Conservation (phyloP, 2,113 vertebrate genomes). For the Cyprinus carpio region DNA sequence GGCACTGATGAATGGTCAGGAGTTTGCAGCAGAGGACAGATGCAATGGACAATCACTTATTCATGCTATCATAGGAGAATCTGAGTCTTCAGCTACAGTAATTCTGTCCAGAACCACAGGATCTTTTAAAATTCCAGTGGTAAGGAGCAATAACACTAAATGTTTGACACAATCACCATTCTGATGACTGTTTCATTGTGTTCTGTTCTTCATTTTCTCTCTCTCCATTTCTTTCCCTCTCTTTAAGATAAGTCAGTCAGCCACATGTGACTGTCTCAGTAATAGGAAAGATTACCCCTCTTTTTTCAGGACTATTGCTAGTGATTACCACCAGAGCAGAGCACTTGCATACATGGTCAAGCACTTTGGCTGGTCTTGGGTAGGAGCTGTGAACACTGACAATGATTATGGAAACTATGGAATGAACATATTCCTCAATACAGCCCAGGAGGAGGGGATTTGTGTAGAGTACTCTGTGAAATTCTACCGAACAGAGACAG, state of each 20-base stretch:
- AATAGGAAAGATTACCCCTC: neutral
- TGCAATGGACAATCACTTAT: constrained; percentile 56
- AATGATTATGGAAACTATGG: constrained; percentile 76
- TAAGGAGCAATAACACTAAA: neutral
- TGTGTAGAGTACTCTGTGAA: constrained; percentile 74
- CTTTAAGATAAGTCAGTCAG: constrained; percentile 72
- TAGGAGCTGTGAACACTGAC: constrained; percentile 65
- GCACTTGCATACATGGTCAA: neutral
- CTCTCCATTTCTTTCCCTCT: neutral
- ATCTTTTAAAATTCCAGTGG: constrained; percentile 1
- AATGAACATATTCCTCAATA: constrained; percentile 72
- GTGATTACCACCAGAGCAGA: neutral
- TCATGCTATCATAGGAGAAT: constrained; percentile 4
- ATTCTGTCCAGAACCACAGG: constrained; percentile 61
- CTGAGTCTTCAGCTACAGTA: constrained; percentile 70
- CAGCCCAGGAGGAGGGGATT: constrained; percentile 68
- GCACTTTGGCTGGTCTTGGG: constrained; percentile 75
- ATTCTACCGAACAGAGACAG: constrained; percentile 65
- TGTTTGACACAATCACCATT: neutral
- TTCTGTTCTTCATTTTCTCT: neutral
- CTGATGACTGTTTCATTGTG: neutral
- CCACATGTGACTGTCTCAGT: constrained; percentile 42
- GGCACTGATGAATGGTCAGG: constrained; percentile 71
- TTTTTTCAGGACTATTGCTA: constrained; percentile 4
- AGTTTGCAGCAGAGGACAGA: constrained; percentile 25